phyloP scores from a whole-genome alignment of 2,888 invertebrate genomes.

The Papilio gigon region DNA sequence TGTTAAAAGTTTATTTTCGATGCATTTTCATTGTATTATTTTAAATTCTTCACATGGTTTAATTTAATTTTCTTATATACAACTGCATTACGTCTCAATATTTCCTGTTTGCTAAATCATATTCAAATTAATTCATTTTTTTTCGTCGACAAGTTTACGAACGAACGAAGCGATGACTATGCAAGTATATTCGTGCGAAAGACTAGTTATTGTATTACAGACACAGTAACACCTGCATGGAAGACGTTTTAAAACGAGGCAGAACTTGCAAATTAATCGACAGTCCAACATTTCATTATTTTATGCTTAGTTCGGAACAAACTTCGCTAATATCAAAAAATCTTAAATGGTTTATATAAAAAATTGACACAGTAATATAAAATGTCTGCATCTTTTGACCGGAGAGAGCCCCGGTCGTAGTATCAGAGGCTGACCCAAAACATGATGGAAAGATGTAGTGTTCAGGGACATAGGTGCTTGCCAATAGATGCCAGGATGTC shows the following conservation, averaged over 20 bases:
- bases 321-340: not conserved
- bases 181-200: conserved; percentile 36
- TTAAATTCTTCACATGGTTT: conserved; percentile 40
- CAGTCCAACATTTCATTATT: not conserved
- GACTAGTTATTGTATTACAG: conserved; percentile 34
- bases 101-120: conserved; percentile 77
- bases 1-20: not conserved
- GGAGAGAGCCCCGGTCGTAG: too few species aligned
- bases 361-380: not conserved
- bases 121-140: conserved; percentile 80
- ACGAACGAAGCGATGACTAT: conserved; percentile 45
- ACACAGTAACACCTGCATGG: not conserved
- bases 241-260: not conserved
- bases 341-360: not conserved
- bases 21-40: not conserved
- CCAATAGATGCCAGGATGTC: too few species aligned
- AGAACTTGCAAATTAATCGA: not conserved
- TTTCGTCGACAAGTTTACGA: conserved; percentile 70
- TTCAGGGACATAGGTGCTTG: too few species aligned
- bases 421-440: too few species aligned
- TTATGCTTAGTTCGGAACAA: not conserved
- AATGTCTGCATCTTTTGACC: too few species aligned
- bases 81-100: conserved; percentile 63
- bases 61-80: conserved; percentile 51
- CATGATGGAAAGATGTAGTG: too few species aligned